Base-by-base conservation (phyloP, 2,888 invertebrate genomes). In the Geotrupes spiniger region DNA sequence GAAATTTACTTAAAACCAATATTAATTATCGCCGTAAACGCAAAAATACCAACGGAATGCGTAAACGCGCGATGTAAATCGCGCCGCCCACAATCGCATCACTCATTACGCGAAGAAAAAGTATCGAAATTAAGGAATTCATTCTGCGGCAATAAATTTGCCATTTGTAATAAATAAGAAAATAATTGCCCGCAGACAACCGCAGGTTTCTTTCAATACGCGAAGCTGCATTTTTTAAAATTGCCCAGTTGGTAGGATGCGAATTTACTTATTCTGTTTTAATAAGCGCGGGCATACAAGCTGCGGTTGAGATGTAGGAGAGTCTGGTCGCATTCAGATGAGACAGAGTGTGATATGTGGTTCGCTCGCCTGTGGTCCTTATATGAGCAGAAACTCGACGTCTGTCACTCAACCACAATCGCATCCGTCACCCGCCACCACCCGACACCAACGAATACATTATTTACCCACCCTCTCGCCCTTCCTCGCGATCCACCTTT, bases 401-500 rank as follows among this genome's bases (percentile, higher is more conserved):
- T 65, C 68, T 71, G 72, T 71, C 72, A 71, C 63, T 71, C 70
- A 70, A 52, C 64, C 64, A 63, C 68, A 67, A 66, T 69, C 70
- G 67, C 70, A 68, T 68, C 65, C 65, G 69, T 70, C 70, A 70
- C 65, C 57, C 52, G 48, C 48, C 51, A 52, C 46, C 51, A 41
- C 33, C 49, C 50, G 42, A 50, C 50, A 50, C 50, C 46, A 46
- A 46, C 45, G 50, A 50, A 50, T 46, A 42, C 50, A 50, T 50
- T 50, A 50, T 50, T 50, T 46, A 50, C 45, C 41, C 45, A 39
- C 36, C 36, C 14, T 29, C 31, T 28, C 40, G 5, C n/a, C 14
- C 14, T 16, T 16, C 33, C 43, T 12, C n/a, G n/a, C 36, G 25
- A 33, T 16, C 14, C 33, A 29, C 42, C 29, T 42, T 42, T 16